Evolutionary conservation across 2,113 vertebrate species (phyloP), one percentile per base, ranked within the genome.

Genomic region (Tamias sibiricus): DNA sequence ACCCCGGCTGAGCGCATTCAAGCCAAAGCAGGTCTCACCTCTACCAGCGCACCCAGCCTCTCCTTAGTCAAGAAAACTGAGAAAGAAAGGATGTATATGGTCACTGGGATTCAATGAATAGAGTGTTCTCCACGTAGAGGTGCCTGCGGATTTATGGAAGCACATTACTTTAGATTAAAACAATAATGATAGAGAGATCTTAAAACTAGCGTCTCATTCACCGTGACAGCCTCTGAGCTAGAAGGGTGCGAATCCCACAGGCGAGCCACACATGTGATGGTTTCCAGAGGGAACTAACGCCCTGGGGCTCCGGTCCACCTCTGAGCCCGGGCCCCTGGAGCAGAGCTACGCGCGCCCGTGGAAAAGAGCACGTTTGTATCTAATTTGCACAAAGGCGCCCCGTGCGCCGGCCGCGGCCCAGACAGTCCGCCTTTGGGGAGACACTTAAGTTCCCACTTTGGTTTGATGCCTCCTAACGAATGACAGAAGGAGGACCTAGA

Each of bases 291-390:
- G 16, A 57, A 6, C n/a, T 2, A 5, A 40, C 0, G 4, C 13
- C 4, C 37, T 1, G 0, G 28, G 30, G 22, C 0, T 1, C 26
- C 4, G 0, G 5, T 4, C 26, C 0, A 9, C 17, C 57, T 64
- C 44, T 44, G 49, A 42, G 54, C 57, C 85, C 30, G 35, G 4
- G 17, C 16, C 30, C 30, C 28, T 17, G 35, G 16, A 3, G 8
- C 75, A 26, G 62, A 66, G 69, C 19, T 20, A 6, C 0, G 0
- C 14, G 64, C 9, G 2, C 44, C 71, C 0, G 6, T 8, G 8
- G 32, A 20, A 44, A 54, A 57, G 37, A 11, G 4, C 9, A 1
- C 14, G 9, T 20, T 35, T 66, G 42, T 76, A 32, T 12, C 40
- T 66, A 4, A 66, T 12, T 47, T 64, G 57, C 17, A 57, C 10